Evolutionary conservation across 1,140 invertebrate species (phyloP).

Genomic region (Notospermus geniculatus): DNA sequence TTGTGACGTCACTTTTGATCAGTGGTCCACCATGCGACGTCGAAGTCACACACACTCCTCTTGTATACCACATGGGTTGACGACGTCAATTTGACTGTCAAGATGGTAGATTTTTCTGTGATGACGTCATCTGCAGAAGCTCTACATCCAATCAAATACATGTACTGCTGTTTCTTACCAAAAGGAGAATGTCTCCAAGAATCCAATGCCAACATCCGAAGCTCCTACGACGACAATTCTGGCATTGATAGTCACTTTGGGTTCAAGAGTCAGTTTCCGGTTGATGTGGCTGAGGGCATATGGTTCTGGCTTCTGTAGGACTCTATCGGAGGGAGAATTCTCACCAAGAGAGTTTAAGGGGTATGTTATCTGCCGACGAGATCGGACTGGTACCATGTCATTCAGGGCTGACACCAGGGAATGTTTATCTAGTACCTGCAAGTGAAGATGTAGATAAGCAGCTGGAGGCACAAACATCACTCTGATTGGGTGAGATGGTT

Average conservation of each 20-base stretch:
- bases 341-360: conserved; percentile 43
- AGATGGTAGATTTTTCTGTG: no score
- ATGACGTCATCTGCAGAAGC: no score
- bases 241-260: conserved; percentile 57
- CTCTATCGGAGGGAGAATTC: conserved; percentile 53
- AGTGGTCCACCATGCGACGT: no score
- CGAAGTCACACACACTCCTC: no score
- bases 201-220: conserved; percentile 68
- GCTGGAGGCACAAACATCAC: no score
- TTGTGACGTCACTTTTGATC: no score
- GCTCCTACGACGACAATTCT: conserved; percentile 73
- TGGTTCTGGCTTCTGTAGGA: conserved; percentile 40
- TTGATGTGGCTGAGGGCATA: conserved; percentile 55
- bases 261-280: conserved; percentile 53
- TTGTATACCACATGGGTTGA: no score
- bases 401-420: conserved; percentile 45
- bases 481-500: no score
- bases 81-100: no score
- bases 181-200: conserved; percentile 66
- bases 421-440: conserved; percentile 44
- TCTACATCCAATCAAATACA: no score
- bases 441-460: no score
- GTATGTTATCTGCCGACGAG: conserved; percentile 52
- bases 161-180: no score
- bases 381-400: conserved; percentile 53